A percentile compares a stretch with the other conserved stretches of the same genome.
Evolutionary conservation across 2,113 vertebrate species (phyloP).

Genomic region (Tapirus terrestris): DNA sequence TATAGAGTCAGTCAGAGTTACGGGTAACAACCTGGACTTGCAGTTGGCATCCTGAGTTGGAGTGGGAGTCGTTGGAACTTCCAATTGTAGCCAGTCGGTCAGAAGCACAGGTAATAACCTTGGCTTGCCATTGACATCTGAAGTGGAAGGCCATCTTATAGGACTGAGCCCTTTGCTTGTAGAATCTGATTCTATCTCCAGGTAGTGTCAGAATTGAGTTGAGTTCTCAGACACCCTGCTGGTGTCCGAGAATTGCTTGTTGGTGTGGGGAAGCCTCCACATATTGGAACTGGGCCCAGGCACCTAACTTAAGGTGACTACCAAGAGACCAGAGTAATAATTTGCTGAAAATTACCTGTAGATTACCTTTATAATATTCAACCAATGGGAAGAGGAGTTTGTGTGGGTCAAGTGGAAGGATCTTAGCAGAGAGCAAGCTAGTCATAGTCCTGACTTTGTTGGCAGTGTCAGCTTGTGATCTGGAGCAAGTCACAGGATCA

Average conservation of each 20-base stretch:
- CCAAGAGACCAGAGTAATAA: not conserved
- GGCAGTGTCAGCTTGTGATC: not conserved
- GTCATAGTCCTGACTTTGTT: not conserved
- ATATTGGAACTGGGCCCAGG: not conserved
- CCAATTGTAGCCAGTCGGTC: not conserved
- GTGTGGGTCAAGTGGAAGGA: not conserved
- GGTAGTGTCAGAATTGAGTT: not conserved
- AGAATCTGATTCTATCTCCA: not conserved
- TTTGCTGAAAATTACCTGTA: not conserved
- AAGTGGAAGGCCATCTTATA: not conserved
- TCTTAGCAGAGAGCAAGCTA: not conserved
- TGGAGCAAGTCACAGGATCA: not conserved
- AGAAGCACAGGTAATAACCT: not conserved
- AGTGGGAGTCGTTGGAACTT: not conserved
- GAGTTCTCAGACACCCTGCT: not conserved
- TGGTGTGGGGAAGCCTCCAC: not conserved
- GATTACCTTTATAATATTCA: not conserved
- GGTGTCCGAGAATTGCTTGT: not conserved
- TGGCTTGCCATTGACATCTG: not conserved
- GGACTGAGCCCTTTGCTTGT: not conserved
- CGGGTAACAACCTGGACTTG: not conserved
- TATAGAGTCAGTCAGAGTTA: not conserved
- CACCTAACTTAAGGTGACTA: not conserved
- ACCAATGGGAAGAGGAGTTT: not conserved
- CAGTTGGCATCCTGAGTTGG: not conserved